Evolutionary conservation across 2,888 invertebrate species (phyloP), one percentile per base, ranked within the genome.

Genomic region (Phortica magna): DNA sequence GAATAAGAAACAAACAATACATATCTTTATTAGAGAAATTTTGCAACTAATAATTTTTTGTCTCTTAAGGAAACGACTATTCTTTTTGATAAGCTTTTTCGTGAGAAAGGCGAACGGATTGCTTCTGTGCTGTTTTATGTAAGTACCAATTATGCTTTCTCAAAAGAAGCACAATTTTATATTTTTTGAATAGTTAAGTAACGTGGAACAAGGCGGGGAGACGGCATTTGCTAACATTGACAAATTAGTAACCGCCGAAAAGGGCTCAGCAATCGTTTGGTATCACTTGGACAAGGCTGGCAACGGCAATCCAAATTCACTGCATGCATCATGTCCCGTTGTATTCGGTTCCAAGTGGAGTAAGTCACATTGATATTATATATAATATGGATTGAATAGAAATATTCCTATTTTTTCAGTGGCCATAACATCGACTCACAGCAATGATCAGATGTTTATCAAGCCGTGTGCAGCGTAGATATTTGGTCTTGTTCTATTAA

Each of bases 321-420:
- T 75, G 12, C 79, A 81, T 43, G 79, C 79, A 0, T 77, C 78
- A 7, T 85, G 81, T 19, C 82, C 83, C 3, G 78, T 80, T 1
- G 72, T 80, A 0, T 0, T 82, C 19, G 84, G 82, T 7, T 76
- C 84, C 74, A 74, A 78, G 70, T 84, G 81, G 84, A 80, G 82
- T 84, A 48, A 67, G 76, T 65, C 19, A 61, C 55, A 55, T 17
- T 55, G 1, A 55, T 17, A 55, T 17, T 55, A 55, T 17, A 14
- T 17, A 55, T 17, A 55, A 55, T 0, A 55, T 14, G 7, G 31
- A 22, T 61, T 4, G 12, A 10, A 61, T 61, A 6, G 10, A 2
- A 19, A 6, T 61, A 17, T 61, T 61, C 19, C 10, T 0, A 12
- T 31, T 9, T 31, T 65, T 39, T 31, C 19, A 65, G 65, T 65